Evolutionary conservation across 1,140 invertebrate genomes (phyloP).

Genomic region (Apis cerana): DNA sequence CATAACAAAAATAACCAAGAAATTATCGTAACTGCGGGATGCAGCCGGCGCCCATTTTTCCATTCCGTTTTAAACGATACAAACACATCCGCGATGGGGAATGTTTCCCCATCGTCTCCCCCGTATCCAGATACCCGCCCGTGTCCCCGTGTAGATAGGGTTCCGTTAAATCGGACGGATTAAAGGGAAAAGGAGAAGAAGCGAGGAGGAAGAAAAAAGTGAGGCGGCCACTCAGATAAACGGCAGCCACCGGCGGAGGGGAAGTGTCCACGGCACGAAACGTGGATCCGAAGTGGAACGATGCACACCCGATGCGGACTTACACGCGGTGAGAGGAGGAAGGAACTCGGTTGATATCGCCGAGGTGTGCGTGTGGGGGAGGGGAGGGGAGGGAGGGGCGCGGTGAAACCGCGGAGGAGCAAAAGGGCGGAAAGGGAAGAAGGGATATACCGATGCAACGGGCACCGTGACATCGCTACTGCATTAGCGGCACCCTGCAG

Average conservation of each 20-base stretch:
- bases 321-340: neutral
- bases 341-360: conserved; percentile 52
- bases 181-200: too few species aligned
- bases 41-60: conserved; percentile 47
- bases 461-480: conserved; percentile 77
- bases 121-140: conserved; percentile 35
- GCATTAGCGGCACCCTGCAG: conserved; percentile 78
- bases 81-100: conserved; percentile 50
- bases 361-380: neutral
- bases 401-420: conserved; percentile 42
- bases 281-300: neutral
- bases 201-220: neutral
- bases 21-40: conserved; percentile 49
- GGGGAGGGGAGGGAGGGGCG: conserved; percentile 44
- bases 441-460: conserved; percentile 69
- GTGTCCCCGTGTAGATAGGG: conserved; percentile 40
- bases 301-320: neutral
- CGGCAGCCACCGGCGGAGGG: conserved; percentile 5
- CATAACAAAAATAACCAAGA: conserved; percentile 47
- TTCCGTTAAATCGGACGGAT: conserved; percentile 52
- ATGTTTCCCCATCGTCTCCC: conserved; percentile 51
- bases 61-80: conserved; percentile 47
- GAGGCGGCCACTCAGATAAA: conserved; percentile 11
- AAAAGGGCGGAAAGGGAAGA: conserved; percentile 50
- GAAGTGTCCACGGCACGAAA: neutral